Evolutionary conservation across 2,888 invertebrate species (phyloP), one percentile per base, ranked within the genome.

Genomic region (Eristalinus aeneus): DNA sequence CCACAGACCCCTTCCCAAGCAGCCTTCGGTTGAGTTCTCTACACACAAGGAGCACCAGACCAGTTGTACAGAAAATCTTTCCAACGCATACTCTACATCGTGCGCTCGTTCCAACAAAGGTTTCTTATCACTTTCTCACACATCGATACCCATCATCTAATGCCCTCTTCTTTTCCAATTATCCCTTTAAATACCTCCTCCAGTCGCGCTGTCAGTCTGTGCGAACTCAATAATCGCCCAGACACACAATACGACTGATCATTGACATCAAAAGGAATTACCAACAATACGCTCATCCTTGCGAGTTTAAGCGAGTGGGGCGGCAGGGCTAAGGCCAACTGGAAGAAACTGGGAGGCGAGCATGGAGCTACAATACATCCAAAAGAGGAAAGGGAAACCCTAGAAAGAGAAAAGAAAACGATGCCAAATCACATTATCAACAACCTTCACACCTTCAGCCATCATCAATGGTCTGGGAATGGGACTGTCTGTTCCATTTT

Each of bases 211-310:
- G 71, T 63, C 79, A 71, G 65, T 61, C 34, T 10, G 20, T 68
- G 58, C 16, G 68, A 80, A 73, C 80, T 76, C 75, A 67, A 84
- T 76, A 80, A 72, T 73, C 80, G 56, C 53, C 65, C 83, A 74
- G 79, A 69, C 79, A 65, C 39, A 65, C 54, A 78, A 75, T 72
- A 67, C 79, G 63, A 75, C 69, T 80, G 80, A 80, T 84, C 80
- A 80, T 67, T 80, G 75, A 73, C 84, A 80, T 85, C 80, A 85
- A 85, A 75, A 80, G 76, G 58, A 85, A 80, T 72, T 54, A 46
- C 67, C 72, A 85, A 63, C 78, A 83, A 78, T 78, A 73, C 39
- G 68, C 56, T 63, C 68, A 11, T 56, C 56, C 36, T 32, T 27
- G 34, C 56, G 12, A 54, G 9, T 63, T 80, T 22, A 20, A n/a